phyloP scores from a whole-genome alignment of 2,113 vertebrate species.

The Semnornis frantzii region DNA sequence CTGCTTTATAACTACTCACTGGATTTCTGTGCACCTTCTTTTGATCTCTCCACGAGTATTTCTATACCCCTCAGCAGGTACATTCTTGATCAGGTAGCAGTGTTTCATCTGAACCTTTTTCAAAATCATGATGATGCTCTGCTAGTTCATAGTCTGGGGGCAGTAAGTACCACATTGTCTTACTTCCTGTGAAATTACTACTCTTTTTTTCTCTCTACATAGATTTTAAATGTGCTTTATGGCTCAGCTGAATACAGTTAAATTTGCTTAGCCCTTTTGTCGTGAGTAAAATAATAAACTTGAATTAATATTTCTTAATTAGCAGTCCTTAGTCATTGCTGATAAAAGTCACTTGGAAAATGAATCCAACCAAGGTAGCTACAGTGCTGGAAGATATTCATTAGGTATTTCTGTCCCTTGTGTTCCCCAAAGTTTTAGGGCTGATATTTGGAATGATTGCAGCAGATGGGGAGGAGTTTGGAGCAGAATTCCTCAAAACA shows the following conservation, averaged over 20 bases:
- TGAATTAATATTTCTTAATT: constrained; percentile 54
- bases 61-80: background rate
- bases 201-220: constrained; percentile 27
- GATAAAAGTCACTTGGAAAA: constrained; percentile 45
- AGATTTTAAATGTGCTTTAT: background rate
- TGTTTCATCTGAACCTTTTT: constrained; percentile 15
- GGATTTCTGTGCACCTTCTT: background rate
- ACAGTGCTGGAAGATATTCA: background rate
- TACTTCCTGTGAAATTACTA: background rate
- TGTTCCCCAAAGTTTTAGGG: background rate
- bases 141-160: constrained; percentile 11
- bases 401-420: background rate
- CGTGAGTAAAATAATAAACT: constrained; percentile 13
- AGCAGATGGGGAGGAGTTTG: background rate
- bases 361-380: background rate
- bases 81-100: constrained; percentile 10
- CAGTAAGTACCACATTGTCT: background rate
- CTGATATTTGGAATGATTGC: background rate
- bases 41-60: constrained; percentile 30
- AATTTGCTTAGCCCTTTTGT: background rate
- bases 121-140: background rate
- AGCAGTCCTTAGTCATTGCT: background rate
- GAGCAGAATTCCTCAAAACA: background rate
- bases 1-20: background rate
- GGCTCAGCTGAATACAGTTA: background rate